phyloP scores from a whole-genome alignment of 2,113 vertebrate species.

The Istiophorus platypterus region DNA sequence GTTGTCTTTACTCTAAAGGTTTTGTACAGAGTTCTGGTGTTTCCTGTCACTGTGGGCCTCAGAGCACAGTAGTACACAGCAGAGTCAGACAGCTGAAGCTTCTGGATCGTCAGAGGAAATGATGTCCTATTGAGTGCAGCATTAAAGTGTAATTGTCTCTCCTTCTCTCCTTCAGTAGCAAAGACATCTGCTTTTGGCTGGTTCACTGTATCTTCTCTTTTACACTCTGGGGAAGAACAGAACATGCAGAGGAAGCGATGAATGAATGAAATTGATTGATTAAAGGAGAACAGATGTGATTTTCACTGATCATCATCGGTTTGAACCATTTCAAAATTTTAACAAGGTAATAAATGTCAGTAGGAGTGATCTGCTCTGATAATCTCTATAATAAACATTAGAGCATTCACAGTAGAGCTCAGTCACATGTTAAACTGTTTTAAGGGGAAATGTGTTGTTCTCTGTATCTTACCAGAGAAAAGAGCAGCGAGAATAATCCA shows the following conservation, averaged over 20 bases:
- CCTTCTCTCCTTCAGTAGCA: conserved; percentile 16
- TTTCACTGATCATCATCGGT: no score
- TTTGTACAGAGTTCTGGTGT: conserved; percentile 44
- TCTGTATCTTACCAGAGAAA: conserved; percentile 2
- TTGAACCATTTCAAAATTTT: no score
- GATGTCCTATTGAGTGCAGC: background rate
- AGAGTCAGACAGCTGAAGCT: conserved; percentile 15
- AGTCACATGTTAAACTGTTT: conserved; percentile 1
- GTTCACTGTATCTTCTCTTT: background rate
- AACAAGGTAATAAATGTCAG: conserved; percentile 15
- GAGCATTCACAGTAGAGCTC: background rate
- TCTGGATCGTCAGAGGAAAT: conserved; percentile 21
- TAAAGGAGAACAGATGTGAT: background rate
- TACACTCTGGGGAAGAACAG: conserved; percentile 35
- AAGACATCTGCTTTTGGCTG: background rate
- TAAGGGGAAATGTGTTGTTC: background rate
- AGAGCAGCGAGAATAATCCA: conserved; percentile 20
- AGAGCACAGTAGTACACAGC: conserved; percentile 25
- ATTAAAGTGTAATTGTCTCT: background rate
- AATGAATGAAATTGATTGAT: conserved; percentile 1
- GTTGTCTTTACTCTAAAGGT: conserved; percentile 20
- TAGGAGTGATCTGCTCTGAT: background rate
- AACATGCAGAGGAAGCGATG: conserved; percentile 8
- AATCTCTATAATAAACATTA: background rate
- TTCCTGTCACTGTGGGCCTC: conserved; percentile 51